Base-by-base conservation (phyloP, 1,140 invertebrate species). In the Acromyrmex echinatior region DNA sequence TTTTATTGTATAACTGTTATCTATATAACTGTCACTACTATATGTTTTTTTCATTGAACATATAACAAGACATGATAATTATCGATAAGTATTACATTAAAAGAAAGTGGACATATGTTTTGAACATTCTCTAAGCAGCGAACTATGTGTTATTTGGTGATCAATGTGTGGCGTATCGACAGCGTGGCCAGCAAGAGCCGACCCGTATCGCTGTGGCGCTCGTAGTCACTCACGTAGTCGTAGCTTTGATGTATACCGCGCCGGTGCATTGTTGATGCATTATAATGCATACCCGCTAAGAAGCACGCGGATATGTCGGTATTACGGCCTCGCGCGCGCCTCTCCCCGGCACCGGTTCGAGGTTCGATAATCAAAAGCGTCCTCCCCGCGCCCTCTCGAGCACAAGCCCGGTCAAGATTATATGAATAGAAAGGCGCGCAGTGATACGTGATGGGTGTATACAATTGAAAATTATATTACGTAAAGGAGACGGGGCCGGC, bases 201-300 rank as follows among this genome's bases (percentile, higher is more conserved):
- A 39, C 14, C 74, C 49, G 78, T 90, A 90, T 88, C 87, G 89
- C 58, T 58, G 62, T 80, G 86, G 81, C 25, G 77, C 81, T 71
- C 90, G 89, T 91, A 60, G 84, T 91, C 82, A 89, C 92, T 94
- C 93, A 94, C 93, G 94, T 94, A 93, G 88, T 71, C 84, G 45
- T 35, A 73, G 80, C 92, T 94, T 94, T 94, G 94, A 94, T 94
- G 93, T 93, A 87, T 89, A 93, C 93, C 94, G 93, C 94, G 73
- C 91, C 62, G 87, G 78, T 92, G 93, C 91, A 94, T 93, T 92
- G 93, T 91, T 86, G 93, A 92, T 93, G 93, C 92, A 94, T 94
- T 94, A 93, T 94, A 94, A 94, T 94, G 92, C 91, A 88, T 89
- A 86, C 89, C 90, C 88, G 87, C 93, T 91, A 92, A 88, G 86